Base-by-base conservation (phyloP, 2,797 vertebrate species). In the Acridotheres tristis region DNA sequence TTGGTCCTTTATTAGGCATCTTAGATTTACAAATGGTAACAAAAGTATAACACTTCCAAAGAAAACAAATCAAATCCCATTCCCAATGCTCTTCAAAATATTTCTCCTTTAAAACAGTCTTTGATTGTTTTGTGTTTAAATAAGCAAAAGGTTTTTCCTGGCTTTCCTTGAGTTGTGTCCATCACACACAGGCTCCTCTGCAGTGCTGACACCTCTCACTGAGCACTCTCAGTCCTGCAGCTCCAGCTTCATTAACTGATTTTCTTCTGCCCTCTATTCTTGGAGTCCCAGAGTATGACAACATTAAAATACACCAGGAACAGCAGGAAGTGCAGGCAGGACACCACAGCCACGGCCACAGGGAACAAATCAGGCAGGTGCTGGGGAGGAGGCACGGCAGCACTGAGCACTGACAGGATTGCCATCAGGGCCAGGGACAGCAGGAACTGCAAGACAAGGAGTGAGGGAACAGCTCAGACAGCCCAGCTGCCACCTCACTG, bases 361-460 rank as follows among this genome's bases (percentile, higher is more conserved):
- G 99, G 98, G 97, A 99, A 99, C 81, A 99, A 75, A 96, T 99
- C 99, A 0, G 99, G 99, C 8, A 99, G 96, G 87, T 83, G 97
- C 48, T 96, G 95, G 3, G 99, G 99, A 57, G 99, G 98, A 45
- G 85, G 96, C 96, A 98, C 30, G 2, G 89, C 96, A 10, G 97
- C 96, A 7, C 97, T 98, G 25, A 73, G 65, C 10, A 98, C 40
- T 26, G 98, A 99, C 97, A 99, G 96, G 57, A 82, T 91, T 16
- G 95, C 97, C 98, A 99, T 99, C 93, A 88, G 83, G 50, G 94
- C 61, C 21, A 98, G 1, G 16, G 99, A 99, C 45, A 98, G 75
- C 55, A 98, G 97, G 96, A 99, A 99, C 99, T 99, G 97, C 19
- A 97, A 98, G 57, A 63, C 83, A 73, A 87, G 94, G 58, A 83